Base-by-base conservation (phyloP, 2,113 vertebrate species). In the Neoarius graeffei region DNA sequence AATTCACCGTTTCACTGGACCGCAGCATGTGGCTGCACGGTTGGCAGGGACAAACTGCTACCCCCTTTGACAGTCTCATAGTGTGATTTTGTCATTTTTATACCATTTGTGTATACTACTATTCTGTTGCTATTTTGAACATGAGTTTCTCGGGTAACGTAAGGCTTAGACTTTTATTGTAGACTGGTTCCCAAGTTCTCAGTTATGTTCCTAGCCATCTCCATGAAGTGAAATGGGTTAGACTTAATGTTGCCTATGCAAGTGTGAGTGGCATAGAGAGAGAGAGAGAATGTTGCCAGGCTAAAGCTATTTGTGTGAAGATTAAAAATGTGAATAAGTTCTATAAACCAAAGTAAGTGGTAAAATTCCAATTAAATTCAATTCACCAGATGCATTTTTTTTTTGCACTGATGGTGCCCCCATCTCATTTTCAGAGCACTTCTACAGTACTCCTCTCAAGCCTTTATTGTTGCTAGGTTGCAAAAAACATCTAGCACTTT, bases 1-100 rank as follows among this genome's bases (percentile, higher is more conserved):
- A 19, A 35, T 89, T 64, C 14, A 11, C 11, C 69, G 14, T 67
- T 81, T 85, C 67, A 74, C 52, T 59, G 83, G 52, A 85, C 83
- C 15, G 17, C 15, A 74, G 27, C 20, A 73, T 0, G 25, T 52
- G 25, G 10, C 81, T 83, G 48, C 80, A 62, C 57, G 67, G 2
- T 27, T 59, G 35, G 9, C 64, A 11, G 11, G 54, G 27, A 10
- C 59, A 30, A 74, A 73, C 52, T 57, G 7, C 30, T 81, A 42
- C 19, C 52, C 4, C 3, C 27, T 13, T 59, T 85, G 27, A 73
- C 10, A 52, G 11, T 50, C 62, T 11, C 19, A 57, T 4, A 42
- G 27, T 81, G 66, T 84, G 83, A 23, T 35, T 73, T 42, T 85
- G 67, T 57, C 23, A 4, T 85, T 69, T 84, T 50, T 30, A 30